phyloP scores from a whole-genome alignment of 2,888 invertebrate genomes.

The Mesorhabditis belari region DNA sequence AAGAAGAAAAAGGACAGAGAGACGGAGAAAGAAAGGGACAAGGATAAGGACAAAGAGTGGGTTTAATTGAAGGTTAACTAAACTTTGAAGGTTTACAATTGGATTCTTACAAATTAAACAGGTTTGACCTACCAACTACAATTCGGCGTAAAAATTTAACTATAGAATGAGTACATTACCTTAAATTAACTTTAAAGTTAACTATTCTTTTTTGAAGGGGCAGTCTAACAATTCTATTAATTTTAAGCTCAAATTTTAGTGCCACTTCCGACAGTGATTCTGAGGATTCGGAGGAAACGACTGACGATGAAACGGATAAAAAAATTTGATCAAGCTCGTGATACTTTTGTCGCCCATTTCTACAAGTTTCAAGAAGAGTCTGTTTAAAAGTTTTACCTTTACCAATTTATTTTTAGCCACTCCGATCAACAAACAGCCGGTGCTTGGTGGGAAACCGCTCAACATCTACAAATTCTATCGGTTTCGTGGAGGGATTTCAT shows the following conservation, averaged over 20 bases:
- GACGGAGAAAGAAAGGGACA: slow-evolving; percentile 6
- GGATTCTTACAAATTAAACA: slow-evolving; percentile 4
- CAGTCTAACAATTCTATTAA: neutral
- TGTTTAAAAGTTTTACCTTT: slow-evolving; percentile 57
- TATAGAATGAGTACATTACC: no score
- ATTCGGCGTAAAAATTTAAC: no score
- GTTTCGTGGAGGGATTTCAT: no score
- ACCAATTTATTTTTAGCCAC: slow-evolving; percentile 59
- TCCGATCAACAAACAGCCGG: slow-evolving; percentile 87
- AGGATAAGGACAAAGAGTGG: neutral
- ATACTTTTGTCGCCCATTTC: slow-evolving; percentile 90
- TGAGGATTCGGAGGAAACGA: slow-evolving; percentile 4
- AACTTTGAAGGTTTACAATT: neutral
- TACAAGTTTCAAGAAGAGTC: slow-evolving; percentile 98
- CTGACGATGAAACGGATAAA: slow-evolving; percentile 14
- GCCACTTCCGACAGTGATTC: slow-evolving; percentile 7
- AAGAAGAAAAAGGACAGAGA: slow-evolving; percentile 6
- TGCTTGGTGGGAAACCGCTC: slow-evolving; percentile 81
- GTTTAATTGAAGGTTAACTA: neutral
- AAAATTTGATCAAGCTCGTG: slow-evolving; percentile 55
- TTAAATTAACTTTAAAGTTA: neutral
- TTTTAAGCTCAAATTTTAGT: neutral
- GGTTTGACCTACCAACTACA: neutral
- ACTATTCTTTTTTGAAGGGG: no score
- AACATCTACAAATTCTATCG: slow-evolving; percentile 81